phyloP scores from a whole-genome alignment of 2,797 vertebrate species.

The Sebastes diaconus region DNA sequence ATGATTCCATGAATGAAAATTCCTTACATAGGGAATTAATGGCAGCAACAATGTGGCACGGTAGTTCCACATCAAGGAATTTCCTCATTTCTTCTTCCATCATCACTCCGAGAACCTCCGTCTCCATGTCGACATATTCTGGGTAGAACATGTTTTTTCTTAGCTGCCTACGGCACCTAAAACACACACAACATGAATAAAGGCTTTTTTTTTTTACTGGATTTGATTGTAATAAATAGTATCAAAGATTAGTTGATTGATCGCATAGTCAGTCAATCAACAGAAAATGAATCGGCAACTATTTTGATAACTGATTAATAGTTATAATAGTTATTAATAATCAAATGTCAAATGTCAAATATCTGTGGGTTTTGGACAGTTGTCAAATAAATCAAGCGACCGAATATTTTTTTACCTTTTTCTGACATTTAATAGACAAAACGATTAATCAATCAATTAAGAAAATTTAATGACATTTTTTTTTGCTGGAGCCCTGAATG shows the following conservation, averaged over 20 bases:
- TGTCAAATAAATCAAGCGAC: background rate
- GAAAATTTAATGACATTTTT: background rate
- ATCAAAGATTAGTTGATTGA: background rate
- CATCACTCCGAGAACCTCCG: slow-evolving; percentile 54
- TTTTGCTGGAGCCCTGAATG: background rate
- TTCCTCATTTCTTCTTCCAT: slow-evolving; percentile 77
- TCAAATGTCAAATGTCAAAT: too few species aligned
- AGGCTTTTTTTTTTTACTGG: background rate
- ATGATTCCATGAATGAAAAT: background rate
- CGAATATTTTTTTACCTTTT: too few species aligned
- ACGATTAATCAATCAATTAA: background rate
- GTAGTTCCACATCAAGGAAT: slow-evolving; percentile 67
- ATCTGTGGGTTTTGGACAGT: background rate
- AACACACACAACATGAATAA: background rate
- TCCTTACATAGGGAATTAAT: slow-evolving; percentile 71
- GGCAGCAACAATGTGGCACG: slow-evolving; percentile 42
- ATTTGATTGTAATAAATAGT: background rate
- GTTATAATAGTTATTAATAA: background rate
- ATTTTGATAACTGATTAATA: too few species aligned
- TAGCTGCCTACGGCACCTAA: slow-evolving; percentile 70
- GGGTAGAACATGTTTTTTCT: slow-evolving; percentile 76
- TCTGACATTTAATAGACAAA: background rate
- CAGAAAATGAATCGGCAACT: background rate
- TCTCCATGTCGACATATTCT: slow-evolving; percentile 70
- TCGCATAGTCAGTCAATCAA: background rate